Base-by-base conservation (phyloP, 2,113 vertebrate genomes). In the Campylomormyrus tamandua region DNA sequence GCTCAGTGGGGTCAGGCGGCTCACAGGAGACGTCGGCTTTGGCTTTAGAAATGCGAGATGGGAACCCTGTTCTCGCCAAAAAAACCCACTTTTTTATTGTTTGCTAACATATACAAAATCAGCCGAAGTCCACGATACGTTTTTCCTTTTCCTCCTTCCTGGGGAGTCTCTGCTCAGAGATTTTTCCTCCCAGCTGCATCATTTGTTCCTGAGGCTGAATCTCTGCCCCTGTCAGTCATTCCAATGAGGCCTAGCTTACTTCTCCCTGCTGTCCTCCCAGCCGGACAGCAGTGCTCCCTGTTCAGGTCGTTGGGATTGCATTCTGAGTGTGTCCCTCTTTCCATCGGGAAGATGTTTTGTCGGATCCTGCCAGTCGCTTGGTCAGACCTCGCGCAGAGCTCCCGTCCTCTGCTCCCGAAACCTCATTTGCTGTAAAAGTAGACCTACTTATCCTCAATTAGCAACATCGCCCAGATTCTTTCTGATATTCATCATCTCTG, bases 391-490 rank as follows among this genome's bases (percentile, higher is more conserved):
- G 15, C 15, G 1, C 35, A 8, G 74, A 80, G 74, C 74, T 39
- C 35, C 6, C 4, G 6, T 89, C 48, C 50, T 87, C 50, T 87
- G 49, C 49, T 87, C 31, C 49, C 49, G 15, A 56, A 56, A 80
- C 74, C 74, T 80, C 49, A 17, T 87, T 35, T 58, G 48, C 35
- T 88, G 56, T 88, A 45, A 62, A 88, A 88, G 87, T n/a, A 88
- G 27, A 35, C 56, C 87, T 62, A 17, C 85, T 88, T 62, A 88
- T 88, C 53, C 87, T 88, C 87, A 88, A 88, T 88, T 88, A 88
- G 56, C 87, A 88, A 66, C 35, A 62, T 88, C 31, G 56, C 87
- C 87, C 87, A 88, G 52, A 88, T 88, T 88, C 56, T 46, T 88
- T 58, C 39, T 88, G 52, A 88, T 62, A 62, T 88, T 58, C 87